These are phyloP conservation scores for Catagonus wagneri DNA, from an alignment of 2,113 vertebrate species.

Conservation along the genomic window DNA sequence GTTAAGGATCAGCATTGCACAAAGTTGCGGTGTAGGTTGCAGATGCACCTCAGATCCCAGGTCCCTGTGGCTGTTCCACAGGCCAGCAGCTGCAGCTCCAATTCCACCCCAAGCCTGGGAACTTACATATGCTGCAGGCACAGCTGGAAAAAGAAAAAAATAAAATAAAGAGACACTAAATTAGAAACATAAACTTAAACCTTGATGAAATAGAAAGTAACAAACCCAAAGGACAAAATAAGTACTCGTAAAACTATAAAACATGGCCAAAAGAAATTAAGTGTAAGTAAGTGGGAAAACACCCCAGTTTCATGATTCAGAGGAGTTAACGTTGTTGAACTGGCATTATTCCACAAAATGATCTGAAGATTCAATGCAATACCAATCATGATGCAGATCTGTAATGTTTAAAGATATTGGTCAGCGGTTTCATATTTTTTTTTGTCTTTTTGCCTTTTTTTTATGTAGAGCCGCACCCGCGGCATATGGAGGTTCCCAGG, in stretches of 20 bases:
- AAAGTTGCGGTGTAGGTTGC: too few relatives aligned
- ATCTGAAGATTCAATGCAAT: not conserved
- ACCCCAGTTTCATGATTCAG: not conserved
- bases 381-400: not conserved
- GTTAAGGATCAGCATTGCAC: too few relatives aligned
- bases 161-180: not conserved
- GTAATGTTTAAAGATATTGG: not conserved
- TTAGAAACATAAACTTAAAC: not conserved
- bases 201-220: not conserved
- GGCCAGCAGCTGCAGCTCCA: too few relatives aligned
- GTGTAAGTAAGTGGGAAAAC: not conserved
- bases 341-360: not conserved
- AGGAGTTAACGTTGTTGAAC: not conserved
- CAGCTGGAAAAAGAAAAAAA: too few relatives aligned
- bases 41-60: too few relatives aligned
- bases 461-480: too few relatives aligned
- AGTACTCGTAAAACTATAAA: not conserved
- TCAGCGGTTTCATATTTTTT: not conserved
- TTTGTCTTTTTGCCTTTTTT: too few relatives aligned
- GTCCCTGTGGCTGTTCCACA: too few relatives aligned
- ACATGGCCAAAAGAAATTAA: not conserved
- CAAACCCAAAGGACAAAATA: not conserved
- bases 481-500: too few relatives aligned
- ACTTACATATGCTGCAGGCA: too few relatives aligned
- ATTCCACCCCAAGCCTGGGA: too few relatives aligned